Evolutionary conservation across 2,888 invertebrate genomes (phyloP).

Genomic region (Drosophila antonietae): DNA sequence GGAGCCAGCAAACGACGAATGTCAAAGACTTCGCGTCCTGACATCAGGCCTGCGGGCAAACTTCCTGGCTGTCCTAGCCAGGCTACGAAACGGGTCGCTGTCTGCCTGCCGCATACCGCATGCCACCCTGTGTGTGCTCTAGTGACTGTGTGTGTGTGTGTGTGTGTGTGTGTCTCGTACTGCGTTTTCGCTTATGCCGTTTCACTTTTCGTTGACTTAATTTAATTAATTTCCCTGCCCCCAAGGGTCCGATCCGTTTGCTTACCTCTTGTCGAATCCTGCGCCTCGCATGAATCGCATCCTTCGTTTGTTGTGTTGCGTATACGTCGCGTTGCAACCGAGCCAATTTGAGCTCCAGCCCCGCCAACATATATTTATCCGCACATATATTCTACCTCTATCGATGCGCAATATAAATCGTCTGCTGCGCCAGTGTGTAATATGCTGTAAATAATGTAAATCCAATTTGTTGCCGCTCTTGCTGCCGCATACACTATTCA

Average conservation of each 20-base stretch:
- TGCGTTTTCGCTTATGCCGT: conserved; percentile 69
- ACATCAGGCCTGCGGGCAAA: conserved; percentile 60
- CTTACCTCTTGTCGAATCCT: conserved; percentile 20
- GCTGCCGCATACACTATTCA: conserved; percentile 35
- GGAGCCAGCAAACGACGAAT: conserved; percentile 57
- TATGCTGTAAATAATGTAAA: conserved; percentile 79
- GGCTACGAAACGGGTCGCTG: conserved; percentile 12
- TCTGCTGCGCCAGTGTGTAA: conserved; percentile 45
- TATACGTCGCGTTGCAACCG: conserved; percentile 65
- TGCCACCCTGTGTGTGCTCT: conserved; percentile 14
- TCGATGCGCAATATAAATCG: conserved; percentile 34
- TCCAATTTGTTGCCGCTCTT: conserved; percentile 62
- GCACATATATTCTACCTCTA: conserved; percentile 24
- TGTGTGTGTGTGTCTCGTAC: conserved; percentile 23
- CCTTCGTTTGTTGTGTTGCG: conserved; percentile 60
- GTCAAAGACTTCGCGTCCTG: conserved; percentile 67
- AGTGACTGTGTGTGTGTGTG: conserved; percentile 16
- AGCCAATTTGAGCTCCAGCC: conserved; percentile 21
- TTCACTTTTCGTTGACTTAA: conserved; percentile 80
- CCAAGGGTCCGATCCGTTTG: conserved; percentile 68
- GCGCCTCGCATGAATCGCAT: conserved; percentile 22
- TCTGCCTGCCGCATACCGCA: conserved; percentile 2
- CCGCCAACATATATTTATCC: conserved; percentile 19
- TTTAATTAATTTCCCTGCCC: conserved; percentile 78
- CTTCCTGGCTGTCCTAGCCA: conserved; percentile 50